A percentile compares a stretch with the other conserved stretches of the same genome.
phyloP scores from a whole-genome alignment of 1,140 invertebrate genomes.

The Nebria ingens region DNA sequence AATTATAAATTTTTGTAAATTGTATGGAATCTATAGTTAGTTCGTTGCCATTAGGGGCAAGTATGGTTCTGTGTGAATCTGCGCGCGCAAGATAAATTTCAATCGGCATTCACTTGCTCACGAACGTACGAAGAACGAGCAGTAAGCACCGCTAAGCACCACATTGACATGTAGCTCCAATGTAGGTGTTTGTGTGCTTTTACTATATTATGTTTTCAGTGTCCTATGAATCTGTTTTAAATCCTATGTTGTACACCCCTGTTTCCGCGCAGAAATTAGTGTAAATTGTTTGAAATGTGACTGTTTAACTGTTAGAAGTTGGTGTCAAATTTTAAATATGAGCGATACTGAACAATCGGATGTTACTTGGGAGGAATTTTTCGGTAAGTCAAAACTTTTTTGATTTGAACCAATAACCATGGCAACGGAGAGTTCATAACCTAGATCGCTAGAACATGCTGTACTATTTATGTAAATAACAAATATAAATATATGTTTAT shows the following conservation, averaged over 20 bases:
- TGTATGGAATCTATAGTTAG: too few relatives aligned
- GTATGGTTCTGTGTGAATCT: too few relatives aligned
- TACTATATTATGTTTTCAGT: slow-evolving; percentile 15
- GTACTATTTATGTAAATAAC: too few relatives aligned
- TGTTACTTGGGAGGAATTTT: slow-evolving; percentile 29
- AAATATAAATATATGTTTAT: too few relatives aligned
- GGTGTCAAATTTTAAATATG: slow-evolving; percentile 23
- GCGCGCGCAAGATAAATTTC: slow-evolving; percentile 9
- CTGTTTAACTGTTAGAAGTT: slow-evolving; percentile 13
- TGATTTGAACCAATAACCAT: too few relatives aligned
- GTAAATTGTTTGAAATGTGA: slow-evolving; percentile 21
- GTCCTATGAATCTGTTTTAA: not conserved
- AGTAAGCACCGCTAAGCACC: not conserved
- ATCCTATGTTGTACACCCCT: not conserved
- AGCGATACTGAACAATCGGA: slow-evolving; percentile 21
- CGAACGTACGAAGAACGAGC: too few relatives aligned
- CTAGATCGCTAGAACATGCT: too few relatives aligned
- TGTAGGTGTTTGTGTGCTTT: slow-evolving; percentile 6
- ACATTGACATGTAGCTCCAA: not conserved
- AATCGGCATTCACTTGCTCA: slow-evolving; percentile 12
- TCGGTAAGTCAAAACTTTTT: slow-evolving; percentile 21
- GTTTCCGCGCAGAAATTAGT: not conserved
- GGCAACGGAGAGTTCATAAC: too few relatives aligned
- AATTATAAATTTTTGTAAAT: too few relatives aligned
- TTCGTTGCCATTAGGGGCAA: too few relatives aligned